Conservation (phyloP, 2,888 invertebrate genomes). For the Mylabris sibirica region DNA sequence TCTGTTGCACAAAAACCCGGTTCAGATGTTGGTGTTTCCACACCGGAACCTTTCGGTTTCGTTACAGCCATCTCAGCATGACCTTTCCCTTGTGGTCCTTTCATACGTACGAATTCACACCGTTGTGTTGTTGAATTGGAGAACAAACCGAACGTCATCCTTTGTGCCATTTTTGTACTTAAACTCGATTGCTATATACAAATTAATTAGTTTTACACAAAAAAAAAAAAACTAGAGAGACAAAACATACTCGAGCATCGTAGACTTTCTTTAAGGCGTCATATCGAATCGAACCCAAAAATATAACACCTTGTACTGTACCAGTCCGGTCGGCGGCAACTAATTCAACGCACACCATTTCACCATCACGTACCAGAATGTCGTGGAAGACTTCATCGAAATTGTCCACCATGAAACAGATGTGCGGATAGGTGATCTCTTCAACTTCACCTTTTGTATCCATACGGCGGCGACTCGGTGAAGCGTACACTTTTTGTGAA, state of each 20-base stretch:
- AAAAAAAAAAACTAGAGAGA: no score
- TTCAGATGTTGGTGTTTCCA: constrained; percentile 94
- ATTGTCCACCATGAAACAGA: constrained; percentile 99
- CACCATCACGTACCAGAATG: constrained; percentile 95
- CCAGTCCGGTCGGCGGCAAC: constrained; percentile 90
- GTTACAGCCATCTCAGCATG: constrained; percentile 98
- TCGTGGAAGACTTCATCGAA: constrained; percentile 99
- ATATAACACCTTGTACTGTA: constrained; percentile 90
- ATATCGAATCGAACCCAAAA: constrained; percentile 96
- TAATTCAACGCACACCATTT: constrained; percentile 98
- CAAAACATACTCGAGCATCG: constrained; percentile 82
- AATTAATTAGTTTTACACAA: constrained; percentile 16
- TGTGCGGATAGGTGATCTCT: constrained; percentile 98
- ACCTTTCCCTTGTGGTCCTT: constrained; percentile 95
- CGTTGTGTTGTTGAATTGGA: constrained; percentile 79
- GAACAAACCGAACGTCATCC: constrained; percentile 93
- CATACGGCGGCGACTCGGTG: constrained; percentile 96
- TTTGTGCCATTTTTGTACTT: constrained; percentile 92
- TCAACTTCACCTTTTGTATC: constrained; percentile 98
- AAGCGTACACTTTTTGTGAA: constrained; percentile 93
- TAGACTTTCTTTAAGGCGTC: constrained; percentile 97
- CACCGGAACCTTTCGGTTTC: constrained; percentile 90
- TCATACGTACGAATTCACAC: constrained; percentile 98
- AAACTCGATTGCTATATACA: constrained; percentile 82
- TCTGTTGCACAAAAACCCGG: constrained; percentile 83